Percentiles rank a stretch among this genome's conserved stretches.
These are phyloP conservation scores for Pristionchus fissidentatus DNA, from an alignment of 2,888 invertebrate genomes.

Conservation along the genomic window DNA sequence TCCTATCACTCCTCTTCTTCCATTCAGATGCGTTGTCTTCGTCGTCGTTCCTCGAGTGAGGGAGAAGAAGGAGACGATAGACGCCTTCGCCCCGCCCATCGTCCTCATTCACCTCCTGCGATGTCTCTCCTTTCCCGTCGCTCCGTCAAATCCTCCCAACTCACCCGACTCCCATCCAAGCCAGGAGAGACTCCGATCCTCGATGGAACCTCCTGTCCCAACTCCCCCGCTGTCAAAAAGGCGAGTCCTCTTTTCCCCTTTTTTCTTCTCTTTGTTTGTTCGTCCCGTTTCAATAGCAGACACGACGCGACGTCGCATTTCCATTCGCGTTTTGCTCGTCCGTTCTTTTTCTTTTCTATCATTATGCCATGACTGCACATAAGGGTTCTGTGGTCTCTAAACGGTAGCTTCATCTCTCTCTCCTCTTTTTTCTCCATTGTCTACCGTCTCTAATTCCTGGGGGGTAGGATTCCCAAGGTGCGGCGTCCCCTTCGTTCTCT, in stretches of 20 bases:
- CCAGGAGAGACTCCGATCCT: conserved; percentile 51
- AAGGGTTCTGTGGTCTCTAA: neutral
- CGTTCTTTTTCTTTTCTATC: neutral
- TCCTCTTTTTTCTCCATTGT: neutral
- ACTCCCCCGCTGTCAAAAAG: conserved; percentile 61
- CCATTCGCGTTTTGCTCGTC: conserved; percentile 33
- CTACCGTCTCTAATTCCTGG: neutral
- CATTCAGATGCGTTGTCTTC: conserved; percentile 39
- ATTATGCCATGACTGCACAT: conserved; percentile 10
- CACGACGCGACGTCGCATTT: too few species aligned
- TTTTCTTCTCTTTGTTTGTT: neutral
- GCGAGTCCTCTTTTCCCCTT: conserved; percentile 35
- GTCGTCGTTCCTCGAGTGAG: conserved; percentile 23
- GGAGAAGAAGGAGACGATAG: neutral
- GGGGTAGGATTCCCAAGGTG: neutral
- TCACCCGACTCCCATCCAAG: conserved; percentile 57
- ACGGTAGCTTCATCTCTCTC: neutral
- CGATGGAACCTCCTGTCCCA: conserved; percentile 58
- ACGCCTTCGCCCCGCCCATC: conserved; percentile 43
- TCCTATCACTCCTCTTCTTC: too few species aligned
- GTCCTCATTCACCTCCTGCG: conserved; percentile 21
- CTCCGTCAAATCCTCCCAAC: conserved; percentile 49
- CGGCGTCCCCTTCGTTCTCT: neutral
- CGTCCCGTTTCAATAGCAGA: neutral
- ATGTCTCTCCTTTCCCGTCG: conserved; percentile 53